Evolutionary conservation across 2,797 vertebrate species (phyloP).

Genomic region (Trachops cirrhosus): DNA sequence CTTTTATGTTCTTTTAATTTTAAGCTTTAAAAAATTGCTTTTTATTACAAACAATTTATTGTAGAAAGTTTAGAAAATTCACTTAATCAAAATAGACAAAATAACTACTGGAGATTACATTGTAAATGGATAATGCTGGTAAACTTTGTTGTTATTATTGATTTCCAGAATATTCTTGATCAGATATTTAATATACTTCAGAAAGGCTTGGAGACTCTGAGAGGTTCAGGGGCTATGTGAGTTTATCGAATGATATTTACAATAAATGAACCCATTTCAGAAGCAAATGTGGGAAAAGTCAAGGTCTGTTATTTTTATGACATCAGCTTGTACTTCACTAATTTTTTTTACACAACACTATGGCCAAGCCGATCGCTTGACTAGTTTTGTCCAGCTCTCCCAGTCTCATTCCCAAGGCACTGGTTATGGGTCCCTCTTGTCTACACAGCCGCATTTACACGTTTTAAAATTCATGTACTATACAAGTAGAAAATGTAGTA

Average conservation of each 20-base stretch:
- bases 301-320: not conserved
- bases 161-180: not conserved
- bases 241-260: not conserved
- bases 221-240: not conserved
- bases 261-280: not conserved
- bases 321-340: not conserved
- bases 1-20: not conserved
- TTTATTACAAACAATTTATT: not conserved
- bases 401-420: not conserved
- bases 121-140: not conserved
- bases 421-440: not conserved
- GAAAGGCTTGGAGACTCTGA: not conserved
- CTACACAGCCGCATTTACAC: not conserved
- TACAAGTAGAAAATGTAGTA: not conserved
- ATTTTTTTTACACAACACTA: not conserved
- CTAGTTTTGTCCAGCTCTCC: not conserved
- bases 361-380: not conserved
- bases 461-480: not conserved
- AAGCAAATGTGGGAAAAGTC: not conserved
- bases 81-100: not conserved
- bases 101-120: not conserved
- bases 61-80: not conserved
- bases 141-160: not conserved
- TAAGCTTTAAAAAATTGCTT: not conserved
- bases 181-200: not conserved